Evolutionary conservation across 2,888 invertebrate species (phyloP).

Genomic region (Mythimna vitellina): DNA sequence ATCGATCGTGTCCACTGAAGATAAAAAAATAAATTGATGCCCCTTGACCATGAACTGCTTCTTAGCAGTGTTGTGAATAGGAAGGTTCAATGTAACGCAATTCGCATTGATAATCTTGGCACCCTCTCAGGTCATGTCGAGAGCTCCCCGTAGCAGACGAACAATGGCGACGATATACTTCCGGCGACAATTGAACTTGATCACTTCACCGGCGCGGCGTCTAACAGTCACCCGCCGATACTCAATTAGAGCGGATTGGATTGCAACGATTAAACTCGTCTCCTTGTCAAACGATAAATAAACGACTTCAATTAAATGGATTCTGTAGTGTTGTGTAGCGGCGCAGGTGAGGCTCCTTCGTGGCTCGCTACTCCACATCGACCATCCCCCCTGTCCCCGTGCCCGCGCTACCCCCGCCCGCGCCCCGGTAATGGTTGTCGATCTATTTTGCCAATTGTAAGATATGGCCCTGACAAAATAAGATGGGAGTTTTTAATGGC

Average conservation of each 20-base stretch:
- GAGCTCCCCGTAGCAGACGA: not conserved
- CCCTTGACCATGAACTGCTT: not conserved
- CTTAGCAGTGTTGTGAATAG: constrained; percentile 1
- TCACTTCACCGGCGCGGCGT: constrained; percentile 14
- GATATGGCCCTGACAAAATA: constrained; percentile 78
- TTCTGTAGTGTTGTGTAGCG: constrained; percentile 46
- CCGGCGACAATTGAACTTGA: constrained; percentile 14
- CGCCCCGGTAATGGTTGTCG: constrained; percentile 70
- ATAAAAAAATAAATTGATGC: not conserved
- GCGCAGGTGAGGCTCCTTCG: constrained; percentile 72
- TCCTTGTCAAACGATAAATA: constrained; percentile 65
- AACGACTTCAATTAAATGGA: constrained; percentile 71
- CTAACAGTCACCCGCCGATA: constrained; percentile 58
- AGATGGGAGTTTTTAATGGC: constrained; percentile 79
- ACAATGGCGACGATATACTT: constrained; percentile 17
- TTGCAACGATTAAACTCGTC: constrained; percentile 67
- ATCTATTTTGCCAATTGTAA: constrained; percentile 79
- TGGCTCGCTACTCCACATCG: constrained; percentile 67
- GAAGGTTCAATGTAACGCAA: constrained; percentile 1
- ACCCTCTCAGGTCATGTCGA: not conserved
- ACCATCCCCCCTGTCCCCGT: constrained; percentile 40
- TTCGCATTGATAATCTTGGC: not conserved
- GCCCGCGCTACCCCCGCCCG: constrained; percentile 30
- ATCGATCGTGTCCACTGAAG: constrained; percentile 30
- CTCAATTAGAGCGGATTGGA: constrained; percentile 74